These are phyloP conservation scores for Melanargia galathea DNA, from an alignment of 2,888 invertebrate genomes.

Conservation along the genomic window DNA sequence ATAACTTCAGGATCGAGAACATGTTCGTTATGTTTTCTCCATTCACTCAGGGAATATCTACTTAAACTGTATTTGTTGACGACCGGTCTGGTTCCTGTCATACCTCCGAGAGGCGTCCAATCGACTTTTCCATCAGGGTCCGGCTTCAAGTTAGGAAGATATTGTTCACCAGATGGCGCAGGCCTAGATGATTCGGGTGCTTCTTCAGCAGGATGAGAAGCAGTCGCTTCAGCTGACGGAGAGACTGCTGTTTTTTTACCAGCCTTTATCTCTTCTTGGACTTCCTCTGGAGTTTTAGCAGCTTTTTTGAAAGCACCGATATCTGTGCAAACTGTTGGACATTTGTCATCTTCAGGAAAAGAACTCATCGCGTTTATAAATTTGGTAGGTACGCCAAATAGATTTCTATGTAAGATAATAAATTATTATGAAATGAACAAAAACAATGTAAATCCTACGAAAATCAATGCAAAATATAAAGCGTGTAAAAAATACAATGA, in stretches of 20 bases:
- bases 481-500: too few species aligned
- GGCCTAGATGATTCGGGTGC: conserved; percentile 38
- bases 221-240: conserved; percentile 41
- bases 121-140: conserved; percentile 88
- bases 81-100: conserved; percentile 88
- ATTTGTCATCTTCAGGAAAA: conserved; percentile 62
- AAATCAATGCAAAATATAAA: not conserved
- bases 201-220: conserved; percentile 34
- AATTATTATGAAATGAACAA: conserved; percentile 4
- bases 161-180: conserved; percentile 48
- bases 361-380: conserved; percentile 42
- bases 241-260: conserved; percentile 40
- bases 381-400: conserved; percentile 3
- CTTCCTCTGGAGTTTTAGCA: conserved; percentile 51
- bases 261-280: conserved; percentile 44
- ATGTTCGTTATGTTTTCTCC: conserved; percentile 84
- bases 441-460: not conserved
- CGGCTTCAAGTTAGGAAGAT: conserved; percentile 72
- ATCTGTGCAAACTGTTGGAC: conserved; percentile 64
- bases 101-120: conserved; percentile 86
- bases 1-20: conserved; percentile 76
- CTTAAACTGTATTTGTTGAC: conserved; percentile 90
- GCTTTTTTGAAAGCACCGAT: conserved; percentile 68
- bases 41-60: conserved; percentile 87
- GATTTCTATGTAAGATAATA: conserved; percentile 11